phyloP scores from a whole-genome alignment of 1,140 invertebrate genomes.

The Phortica variegata region DNA sequence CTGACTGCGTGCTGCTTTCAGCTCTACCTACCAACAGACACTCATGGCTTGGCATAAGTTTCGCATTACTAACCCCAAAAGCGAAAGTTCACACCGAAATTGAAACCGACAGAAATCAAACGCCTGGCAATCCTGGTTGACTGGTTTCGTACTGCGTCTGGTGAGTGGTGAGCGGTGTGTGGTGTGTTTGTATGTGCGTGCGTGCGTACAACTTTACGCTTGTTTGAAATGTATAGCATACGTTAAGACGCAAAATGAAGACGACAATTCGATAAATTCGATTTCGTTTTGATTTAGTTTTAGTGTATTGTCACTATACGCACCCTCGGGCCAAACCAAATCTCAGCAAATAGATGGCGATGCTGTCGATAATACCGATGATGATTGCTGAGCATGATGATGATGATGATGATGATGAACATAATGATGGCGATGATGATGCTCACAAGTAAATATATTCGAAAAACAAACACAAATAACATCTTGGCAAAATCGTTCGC shows the following conservation, averaged over 20 bases:
- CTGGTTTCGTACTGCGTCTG: slow-evolving; percentile 3
- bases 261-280: slow-evolving; percentile 54
- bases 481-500: too few relatives aligned
- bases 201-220: background rate
- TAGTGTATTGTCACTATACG: slow-evolving; percentile 30
- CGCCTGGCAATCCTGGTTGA: background rate
- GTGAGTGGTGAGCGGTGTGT: too few relatives aligned
- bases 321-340: slow-evolving; percentile 9
- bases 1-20: too few relatives aligned
- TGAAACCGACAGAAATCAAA: slow-evolving; percentile 34
- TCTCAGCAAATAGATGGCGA: background rate
- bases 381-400: slow-evolving; percentile 20
- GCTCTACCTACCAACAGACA: background rate
- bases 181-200: background rate
- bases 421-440: slow-evolving; percentile 31
- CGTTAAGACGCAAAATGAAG: slow-evolving; percentile 51
- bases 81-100: slow-evolving; percentile 50
- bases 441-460: slow-evolving; percentile 18
- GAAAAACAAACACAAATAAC: slow-evolving; percentile 48
- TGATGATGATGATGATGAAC: slow-evolving; percentile 26
- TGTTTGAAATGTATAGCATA: slow-evolving; percentile 37
- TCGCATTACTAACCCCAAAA: slow-evolving; percentile 23
- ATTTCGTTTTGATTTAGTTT: slow-evolving; percentile 54
- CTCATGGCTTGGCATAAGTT: slow-evolving; percentile 11
- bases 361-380: slow-evolving; percentile 20